Evolutionary conservation across 2,113 vertebrate species (phyloP), one percentile per base, ranked within the genome.

Genomic region (Arvicanthis niloticus): DNA sequence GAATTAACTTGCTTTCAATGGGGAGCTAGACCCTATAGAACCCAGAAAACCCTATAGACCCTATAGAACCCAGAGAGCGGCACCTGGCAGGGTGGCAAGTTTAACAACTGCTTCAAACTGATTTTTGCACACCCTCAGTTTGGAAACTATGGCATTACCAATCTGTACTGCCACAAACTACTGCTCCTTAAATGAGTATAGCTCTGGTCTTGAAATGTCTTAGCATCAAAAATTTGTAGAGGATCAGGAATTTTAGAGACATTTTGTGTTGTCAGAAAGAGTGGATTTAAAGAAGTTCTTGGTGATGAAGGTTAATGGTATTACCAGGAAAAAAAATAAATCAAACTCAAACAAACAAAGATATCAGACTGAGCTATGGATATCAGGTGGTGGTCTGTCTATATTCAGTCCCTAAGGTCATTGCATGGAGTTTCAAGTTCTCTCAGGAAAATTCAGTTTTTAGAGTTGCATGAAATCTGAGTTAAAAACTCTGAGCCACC

Each of bases 81-180:
- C 16, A 26, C 76, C 53, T 0, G 1, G 19, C 0, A 0, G 7
- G 7, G 19, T 29, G 77, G 6, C 19, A 65, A 16, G 37, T 80
- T 70, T 80, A 77, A 29, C 65, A 48, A 84, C n/a, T 5, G 37
- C 11, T 29, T 31, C 48, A 81, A 75, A 58, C 3, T 16, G 56
- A 53, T 51, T n/a, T 24, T 19, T 21, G 48, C 11, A 88, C 37
- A 75, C 22, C 40, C 4, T 34, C 22, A 67, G 12, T n/a, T 37
- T 86, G 67, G 67, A 37, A 81, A 78, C 17, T 53, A 17, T 56
- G 45, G 9, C 1, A 0, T 31, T 48, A 34, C 2, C 11, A 60
- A 7, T 2, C 45, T 26, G 10, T 65, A 37, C 31, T 45, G 45
- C 91, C 60, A 51, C 21, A 31, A 62, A 72, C 34, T 37, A 42